Conservation (phyloP, 2,113 vertebrate species). For the Drymodes brunneopygia region DNA sequence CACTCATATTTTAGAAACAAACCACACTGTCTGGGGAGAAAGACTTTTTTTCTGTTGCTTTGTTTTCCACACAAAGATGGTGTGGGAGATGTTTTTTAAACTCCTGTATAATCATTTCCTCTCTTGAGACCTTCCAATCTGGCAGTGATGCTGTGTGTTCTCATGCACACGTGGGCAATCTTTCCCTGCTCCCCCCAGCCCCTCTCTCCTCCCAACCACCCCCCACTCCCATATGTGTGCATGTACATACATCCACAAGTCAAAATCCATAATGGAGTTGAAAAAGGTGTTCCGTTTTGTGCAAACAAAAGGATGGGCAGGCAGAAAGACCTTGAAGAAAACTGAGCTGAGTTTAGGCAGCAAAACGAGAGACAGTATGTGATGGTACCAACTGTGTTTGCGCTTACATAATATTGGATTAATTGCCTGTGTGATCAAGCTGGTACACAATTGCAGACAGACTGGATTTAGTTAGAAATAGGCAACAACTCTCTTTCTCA, state of each 20-base stretch:
- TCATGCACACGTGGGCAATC: no score
- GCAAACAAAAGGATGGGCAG: neutral
- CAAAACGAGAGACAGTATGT: neutral
- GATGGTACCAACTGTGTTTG: neutral
- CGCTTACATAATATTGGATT: neutral
- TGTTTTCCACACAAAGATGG: neutral
- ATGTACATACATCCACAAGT: neutral
- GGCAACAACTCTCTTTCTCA: neutral
- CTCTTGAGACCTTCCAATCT: neutral
- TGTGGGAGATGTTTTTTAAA: slow-evolving; percentile 12
- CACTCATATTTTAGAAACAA: neutral
- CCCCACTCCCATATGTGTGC: neutral
- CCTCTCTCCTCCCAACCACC: neutral
- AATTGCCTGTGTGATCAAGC: neutral
- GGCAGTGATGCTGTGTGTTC: neutral
- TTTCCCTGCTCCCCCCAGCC: neutral
- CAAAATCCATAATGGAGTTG: neutral
- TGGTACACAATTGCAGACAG: neutral
- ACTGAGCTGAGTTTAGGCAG: neutral
- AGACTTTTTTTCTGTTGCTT: neutral
- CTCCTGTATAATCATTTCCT: slow-evolving; percentile 15
- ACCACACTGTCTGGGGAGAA: neutral
- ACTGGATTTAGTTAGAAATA: neutral
- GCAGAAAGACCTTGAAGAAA: neutral
- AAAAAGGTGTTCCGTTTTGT: neutral